Conservation (phyloP, 1,140 invertebrate species). For the Heliconius hewitsoni region DNA sequence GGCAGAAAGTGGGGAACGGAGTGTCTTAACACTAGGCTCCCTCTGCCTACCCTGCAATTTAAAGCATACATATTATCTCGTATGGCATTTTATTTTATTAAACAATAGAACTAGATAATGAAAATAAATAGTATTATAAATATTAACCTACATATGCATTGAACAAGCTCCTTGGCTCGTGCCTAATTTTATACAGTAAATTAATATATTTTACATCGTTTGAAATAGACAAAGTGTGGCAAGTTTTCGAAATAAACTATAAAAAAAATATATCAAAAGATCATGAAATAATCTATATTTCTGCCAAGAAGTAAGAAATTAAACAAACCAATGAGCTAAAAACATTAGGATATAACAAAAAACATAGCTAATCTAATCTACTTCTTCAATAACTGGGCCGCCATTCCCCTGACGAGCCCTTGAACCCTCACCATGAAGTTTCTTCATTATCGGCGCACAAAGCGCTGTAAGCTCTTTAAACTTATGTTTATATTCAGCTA, state of each 20-base stretch:
- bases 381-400: slow-evolving; percentile 60
- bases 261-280: not conserved
- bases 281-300: not conserved
- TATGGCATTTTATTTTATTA: too few species aligned
- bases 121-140: too few species aligned
- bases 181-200: too few species aligned
- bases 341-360: slow-evolving; percentile 12
- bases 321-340: not conserved
- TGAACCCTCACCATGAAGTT: slow-evolving; percentile 81
- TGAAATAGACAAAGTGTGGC: not conserved
- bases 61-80: too few species aligned
- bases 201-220: too few species aligned
- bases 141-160: too few species aligned
- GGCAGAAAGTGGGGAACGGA: too few species aligned
- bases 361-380: slow-evolving; percentile 44
- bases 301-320: not conserved
- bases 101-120: too few species aligned
- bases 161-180: too few species aligned
- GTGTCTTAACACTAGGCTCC: too few species aligned
- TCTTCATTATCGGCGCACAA: slow-evolving; percentile 88
- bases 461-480: slow-evolving; percentile 86
- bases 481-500: slow-evolving; percentile 90
- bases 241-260: not conserved
- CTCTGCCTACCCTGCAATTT: too few species aligned
- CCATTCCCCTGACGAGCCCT: slow-evolving; percentile 34